Evolutionary conservation across 2,113 vertebrate genomes (phyloP).

Genomic region (Oenanthe oenanthe): DNA sequence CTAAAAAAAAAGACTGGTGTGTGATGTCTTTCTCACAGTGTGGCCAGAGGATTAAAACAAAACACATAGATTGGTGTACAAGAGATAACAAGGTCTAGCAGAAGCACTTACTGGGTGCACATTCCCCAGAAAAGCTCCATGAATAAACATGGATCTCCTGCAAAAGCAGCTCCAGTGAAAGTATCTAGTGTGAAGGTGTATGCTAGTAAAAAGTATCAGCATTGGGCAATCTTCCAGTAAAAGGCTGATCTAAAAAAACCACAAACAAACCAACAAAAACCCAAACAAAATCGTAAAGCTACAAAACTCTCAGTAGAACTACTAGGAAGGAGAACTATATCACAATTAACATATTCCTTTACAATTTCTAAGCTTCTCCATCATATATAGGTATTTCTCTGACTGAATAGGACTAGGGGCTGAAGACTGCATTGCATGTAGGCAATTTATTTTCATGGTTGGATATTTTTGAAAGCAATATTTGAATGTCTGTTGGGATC

Average conservation of each 20-base stretch:
- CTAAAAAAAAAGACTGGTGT: background rate
- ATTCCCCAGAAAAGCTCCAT: background rate
- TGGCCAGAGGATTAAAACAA: background rate
- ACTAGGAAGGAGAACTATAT: background rate
- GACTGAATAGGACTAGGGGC: background rate
- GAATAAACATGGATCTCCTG: background rate
- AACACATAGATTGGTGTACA: background rate
- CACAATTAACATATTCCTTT: background rate
- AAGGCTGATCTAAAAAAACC: background rate
- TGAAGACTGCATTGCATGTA: background rate
- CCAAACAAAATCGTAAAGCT: background rate
- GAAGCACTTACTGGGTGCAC: background rate
- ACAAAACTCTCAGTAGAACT: background rate
- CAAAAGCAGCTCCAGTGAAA: background rate
- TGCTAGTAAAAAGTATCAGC: background rate
- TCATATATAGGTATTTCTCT: background rate
- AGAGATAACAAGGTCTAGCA: background rate
- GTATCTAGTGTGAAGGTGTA: background rate
- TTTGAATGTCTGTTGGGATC: background rate
- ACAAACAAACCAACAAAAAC: background rate
- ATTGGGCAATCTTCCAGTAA: background rate
- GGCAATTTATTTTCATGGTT: background rate
- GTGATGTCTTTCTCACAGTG: background rate
- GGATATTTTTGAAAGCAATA: background rate
- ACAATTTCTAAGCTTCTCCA: background rate